Evolutionary conservation across 2,797 vertebrate species (phyloP).

Genomic region (Rallus crepitans): DNA sequence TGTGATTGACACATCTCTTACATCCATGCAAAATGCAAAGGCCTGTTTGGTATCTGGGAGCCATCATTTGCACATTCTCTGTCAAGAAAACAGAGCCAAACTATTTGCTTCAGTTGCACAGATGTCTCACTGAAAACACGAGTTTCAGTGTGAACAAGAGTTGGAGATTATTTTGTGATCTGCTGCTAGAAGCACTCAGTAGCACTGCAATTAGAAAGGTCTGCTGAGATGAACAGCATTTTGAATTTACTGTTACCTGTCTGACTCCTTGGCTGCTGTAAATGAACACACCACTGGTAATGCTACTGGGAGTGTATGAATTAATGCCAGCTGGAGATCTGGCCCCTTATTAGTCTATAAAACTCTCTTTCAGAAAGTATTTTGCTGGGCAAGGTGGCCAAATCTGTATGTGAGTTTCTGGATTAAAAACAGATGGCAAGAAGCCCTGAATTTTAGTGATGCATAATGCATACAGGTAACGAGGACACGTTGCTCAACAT

Average conservation of each 20-base stretch:
- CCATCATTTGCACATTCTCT: not conserved
- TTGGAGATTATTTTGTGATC: conserved; percentile 7
- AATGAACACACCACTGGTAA: not conserved
- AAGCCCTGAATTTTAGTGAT: not conserved
- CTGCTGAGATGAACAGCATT: not conserved
- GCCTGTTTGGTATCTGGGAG: not conserved
- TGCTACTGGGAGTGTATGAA: not conserved
- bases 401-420: not conserved
- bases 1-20: not conserved
- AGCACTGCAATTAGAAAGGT: not conserved
- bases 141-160: not conserved
- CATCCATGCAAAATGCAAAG: not conserved
- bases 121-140: not conserved
- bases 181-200: not conserved
- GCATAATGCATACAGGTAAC: not conserved
- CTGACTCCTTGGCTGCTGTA: not conserved
- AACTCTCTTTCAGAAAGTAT: not conserved
- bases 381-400: not conserved
- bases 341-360: not conserved
- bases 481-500: not conserved
- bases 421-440: not conserved
- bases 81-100: not conserved
- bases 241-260: not conserved
- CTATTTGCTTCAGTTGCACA: not conserved
- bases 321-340: not conserved